A percentile compares a stretch with the other conserved stretches of the same genome.
Evolutionary conservation across 2,113 vertebrate species (phyloP).

Genomic region (Ifrita kowaldi): DNA sequence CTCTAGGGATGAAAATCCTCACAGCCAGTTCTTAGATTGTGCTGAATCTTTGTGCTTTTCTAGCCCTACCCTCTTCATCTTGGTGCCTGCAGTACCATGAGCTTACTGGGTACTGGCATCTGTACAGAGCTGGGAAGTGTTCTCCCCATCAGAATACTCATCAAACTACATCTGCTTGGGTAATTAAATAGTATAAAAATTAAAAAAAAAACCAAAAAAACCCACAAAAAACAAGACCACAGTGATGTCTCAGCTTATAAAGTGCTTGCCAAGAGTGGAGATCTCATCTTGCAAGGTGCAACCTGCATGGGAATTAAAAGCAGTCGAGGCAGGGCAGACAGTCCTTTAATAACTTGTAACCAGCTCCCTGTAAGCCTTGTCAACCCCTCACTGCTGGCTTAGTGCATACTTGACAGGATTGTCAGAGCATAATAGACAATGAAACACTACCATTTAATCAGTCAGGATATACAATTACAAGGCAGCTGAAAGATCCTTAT

Average conservation of each 20-base stretch:
- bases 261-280: not conserved
- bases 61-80: not conserved
- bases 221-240: not conserved
- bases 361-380: not conserved
- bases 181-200: not conserved
- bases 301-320: not conserved
- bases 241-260: not conserved
- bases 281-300: not conserved
- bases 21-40: accelerated
- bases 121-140: not conserved
- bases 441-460: not conserved
- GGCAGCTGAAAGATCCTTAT: not conserved
- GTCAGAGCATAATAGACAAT: not conserved
- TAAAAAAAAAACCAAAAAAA: accelerated
- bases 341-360: not conserved
- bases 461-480: not conserved
- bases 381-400: not conserved
- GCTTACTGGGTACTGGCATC: not conserved
- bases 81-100: not conserved
- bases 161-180: not conserved
- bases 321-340: not conserved
- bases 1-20: not conserved
- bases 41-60: not conserved
- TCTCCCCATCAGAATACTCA: not conserved
- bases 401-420: not conserved